These are phyloP conservation scores for Amphipoea lucens DNA, from an alignment of 2,888 invertebrate species.

Conservation along the genomic window DNA sequence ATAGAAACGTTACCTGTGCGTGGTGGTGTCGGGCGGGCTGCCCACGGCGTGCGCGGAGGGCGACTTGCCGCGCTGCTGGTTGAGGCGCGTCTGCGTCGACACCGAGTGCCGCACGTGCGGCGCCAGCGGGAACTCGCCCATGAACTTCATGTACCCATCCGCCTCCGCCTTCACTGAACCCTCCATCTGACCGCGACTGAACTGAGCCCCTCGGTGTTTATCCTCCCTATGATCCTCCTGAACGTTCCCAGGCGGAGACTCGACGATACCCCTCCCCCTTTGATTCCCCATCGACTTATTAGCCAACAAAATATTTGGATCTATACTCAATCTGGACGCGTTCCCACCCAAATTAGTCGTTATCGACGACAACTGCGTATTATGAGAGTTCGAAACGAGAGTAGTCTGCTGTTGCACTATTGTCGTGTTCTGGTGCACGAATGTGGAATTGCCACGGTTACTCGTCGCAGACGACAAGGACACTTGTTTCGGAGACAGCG, in stretches of 20 bases:
- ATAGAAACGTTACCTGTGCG: conserved; percentile 90
- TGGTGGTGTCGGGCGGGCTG: conserved; percentile 95
- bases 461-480: conserved; percentile 87
- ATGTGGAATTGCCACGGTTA: conserved; percentile 92
- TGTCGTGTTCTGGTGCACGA: conserved; percentile 96
- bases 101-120: conserved; percentile 91
- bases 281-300: conserved; percentile 76
- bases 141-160: conserved; percentile 74
- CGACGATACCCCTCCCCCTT: conserved; percentile 71
- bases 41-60: conserved; percentile 74
- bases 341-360: conserved; percentile 75
- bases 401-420: conserved; percentile 96
- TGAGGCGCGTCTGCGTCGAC: conserved; percentile 92
- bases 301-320: conserved; percentile 90
- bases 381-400: conserved; percentile 93
- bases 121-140: conserved; percentile 70
- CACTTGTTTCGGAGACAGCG: conserved; percentile 91
- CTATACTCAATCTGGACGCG: conserved; percentile 89
- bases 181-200: conserved; percentile 41
- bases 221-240: conserved; percentile 66
- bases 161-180: conserved; percentile 63
- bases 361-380: conserved; percentile 78
- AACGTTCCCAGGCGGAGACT: conserved; percentile 60
- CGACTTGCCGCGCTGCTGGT: conserved; percentile 70
- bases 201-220: conserved; percentile 44